Evolutionary conservation across 1,140 invertebrate species (phyloP).

Genomic region (Cataglyphis hispanica): DNA sequence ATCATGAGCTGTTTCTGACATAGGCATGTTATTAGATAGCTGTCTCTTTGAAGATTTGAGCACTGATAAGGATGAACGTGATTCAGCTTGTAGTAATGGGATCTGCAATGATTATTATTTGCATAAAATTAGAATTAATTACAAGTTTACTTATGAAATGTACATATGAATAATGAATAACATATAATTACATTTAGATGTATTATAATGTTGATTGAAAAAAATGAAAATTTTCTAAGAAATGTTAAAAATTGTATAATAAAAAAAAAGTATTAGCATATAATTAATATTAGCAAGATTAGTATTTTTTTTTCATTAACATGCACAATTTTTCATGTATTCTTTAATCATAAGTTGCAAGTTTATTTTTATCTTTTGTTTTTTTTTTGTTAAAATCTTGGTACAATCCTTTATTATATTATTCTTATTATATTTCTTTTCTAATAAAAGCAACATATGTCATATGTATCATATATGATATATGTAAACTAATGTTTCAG

Average conservation of each 20-base stretch:
- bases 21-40: constrained; percentile 83
- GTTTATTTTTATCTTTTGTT: background rate
- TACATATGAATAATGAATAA: background rate
- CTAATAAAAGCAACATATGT: background rate
- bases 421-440: constrained; percentile 2
- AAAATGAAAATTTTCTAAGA: constrained; percentile 14
- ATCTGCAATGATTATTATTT: constrained; percentile 77
- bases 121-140: constrained; percentile 18
- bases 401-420: background rate
- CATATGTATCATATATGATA: background rate
- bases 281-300: background rate
- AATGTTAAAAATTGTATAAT: constrained; percentile 29
- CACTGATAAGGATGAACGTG: constrained; percentile 85
- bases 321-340: background rate
- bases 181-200: background rate
- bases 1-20: constrained; percentile 83
- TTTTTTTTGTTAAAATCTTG: background rate
- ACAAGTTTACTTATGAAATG: background rate
- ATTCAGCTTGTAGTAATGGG: constrained; percentile 85
- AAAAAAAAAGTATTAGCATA: background rate
- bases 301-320: constrained; percentile 27
- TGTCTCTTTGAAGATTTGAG: constrained; percentile 86
- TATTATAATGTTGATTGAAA: background rate
- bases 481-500: background rate
- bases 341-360: background rate